These are phyloP conservation scores for Cydia fagiglandana DNA, from an alignment of 1,140 invertebrate genomes.

Conservation along the genomic window DNA sequence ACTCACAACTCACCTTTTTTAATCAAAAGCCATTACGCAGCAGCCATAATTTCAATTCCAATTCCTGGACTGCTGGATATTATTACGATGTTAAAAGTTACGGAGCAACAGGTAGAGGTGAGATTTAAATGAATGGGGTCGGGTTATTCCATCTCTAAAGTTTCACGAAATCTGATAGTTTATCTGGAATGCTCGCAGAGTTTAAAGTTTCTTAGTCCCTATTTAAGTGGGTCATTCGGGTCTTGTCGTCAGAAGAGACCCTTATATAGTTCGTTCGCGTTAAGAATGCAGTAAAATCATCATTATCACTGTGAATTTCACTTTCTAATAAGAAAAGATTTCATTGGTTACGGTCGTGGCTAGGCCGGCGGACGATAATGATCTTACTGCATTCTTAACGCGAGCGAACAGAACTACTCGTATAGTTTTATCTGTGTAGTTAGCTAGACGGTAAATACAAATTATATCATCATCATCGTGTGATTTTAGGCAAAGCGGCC, in stretches of 20 bases:
- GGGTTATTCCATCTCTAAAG: slow-evolving; percentile 12
- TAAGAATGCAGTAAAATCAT: too few relatives aligned
- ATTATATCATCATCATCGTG: too few relatives aligned
- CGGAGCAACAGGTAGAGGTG: slow-evolving; percentile 20
- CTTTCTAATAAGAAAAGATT: too few relatives aligned
- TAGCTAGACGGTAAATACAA: too few relatives aligned
- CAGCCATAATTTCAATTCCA: neutral
- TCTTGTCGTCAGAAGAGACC: neutral
- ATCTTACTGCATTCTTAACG: too few relatives aligned
- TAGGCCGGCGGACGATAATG: too few relatives aligned
- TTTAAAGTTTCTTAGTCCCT: neutral
- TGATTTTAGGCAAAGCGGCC: too few relatives aligned
- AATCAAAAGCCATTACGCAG: neutral
- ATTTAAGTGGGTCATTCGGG: neutral
- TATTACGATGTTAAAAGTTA: slow-evolving; percentile 29
- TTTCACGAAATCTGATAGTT: slow-evolving; percentile 24
- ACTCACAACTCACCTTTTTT: neutral
- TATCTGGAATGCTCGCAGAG: neutral
- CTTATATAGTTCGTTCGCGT: neutral
- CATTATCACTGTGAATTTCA: too few relatives aligned
- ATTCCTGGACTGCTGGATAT: neutral
- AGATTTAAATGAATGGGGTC: slow-evolving; percentile 20
- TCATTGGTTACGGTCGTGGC: too few relatives aligned
- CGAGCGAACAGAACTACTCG: too few relatives aligned
- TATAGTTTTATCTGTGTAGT: too few relatives aligned